phyloP scores from a whole-genome alignment of 2,888 invertebrate species.

The Synanthedon tipuliformis region DNA sequence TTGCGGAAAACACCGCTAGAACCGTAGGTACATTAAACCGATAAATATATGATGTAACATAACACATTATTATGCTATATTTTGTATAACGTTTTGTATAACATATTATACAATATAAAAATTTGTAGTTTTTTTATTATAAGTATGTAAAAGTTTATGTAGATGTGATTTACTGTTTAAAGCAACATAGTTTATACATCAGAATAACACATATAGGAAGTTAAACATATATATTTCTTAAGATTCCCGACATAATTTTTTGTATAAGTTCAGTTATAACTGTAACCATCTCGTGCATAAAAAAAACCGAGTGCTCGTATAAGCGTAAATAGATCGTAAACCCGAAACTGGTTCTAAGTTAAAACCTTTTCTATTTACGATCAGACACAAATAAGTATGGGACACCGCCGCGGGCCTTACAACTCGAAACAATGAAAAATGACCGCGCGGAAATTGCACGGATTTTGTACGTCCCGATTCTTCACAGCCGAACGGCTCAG shows the following conservation, averaged over 20 bases:
- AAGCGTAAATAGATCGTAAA: constrained; percentile 26
- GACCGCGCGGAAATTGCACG: constrained; percentile 66
- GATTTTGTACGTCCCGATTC: constrained; percentile 22
- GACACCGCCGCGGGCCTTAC: constrained; percentile 20
- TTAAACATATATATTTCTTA: no score
- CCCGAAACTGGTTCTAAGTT: constrained; percentile 26
- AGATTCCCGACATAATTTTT: no score
- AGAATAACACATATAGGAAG: no score
- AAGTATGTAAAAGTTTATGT: no score
- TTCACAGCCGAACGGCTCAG: background rate
- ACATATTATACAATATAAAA: no score
- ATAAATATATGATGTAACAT: constrained; percentile 20
- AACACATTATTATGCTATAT: no score
- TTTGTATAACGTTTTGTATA: no score
- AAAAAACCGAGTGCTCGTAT: background rate
- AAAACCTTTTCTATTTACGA: constrained; percentile 34
- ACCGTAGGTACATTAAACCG: background rate
- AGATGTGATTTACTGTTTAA: no score
- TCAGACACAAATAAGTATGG: constrained; percentile 39
- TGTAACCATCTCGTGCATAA: no score
- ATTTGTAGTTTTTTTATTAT: no score
- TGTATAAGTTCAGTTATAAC: no score
- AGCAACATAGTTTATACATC: no score
- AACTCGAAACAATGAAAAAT: constrained; percentile 63
- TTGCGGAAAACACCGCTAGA: constrained; percentile 11